These are phyloP conservation scores for Cheiracanthium punctorium DNA, from an alignment of 2,888 invertebrate species.

Conservation along the genomic window DNA sequence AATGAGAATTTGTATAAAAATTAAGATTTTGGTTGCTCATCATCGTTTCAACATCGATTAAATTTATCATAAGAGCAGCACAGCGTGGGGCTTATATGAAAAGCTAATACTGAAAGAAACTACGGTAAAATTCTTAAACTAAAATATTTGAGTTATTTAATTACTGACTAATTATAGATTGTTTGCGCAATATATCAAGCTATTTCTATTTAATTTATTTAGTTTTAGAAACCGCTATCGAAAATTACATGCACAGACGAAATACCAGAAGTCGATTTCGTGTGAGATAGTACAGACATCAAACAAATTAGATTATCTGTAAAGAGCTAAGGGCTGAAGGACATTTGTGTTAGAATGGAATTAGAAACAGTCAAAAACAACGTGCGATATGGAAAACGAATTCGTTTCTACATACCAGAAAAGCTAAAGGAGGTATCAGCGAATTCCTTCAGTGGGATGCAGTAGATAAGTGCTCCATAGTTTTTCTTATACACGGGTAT, in stretches of 20 bases:
- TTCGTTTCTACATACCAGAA: slow-evolving; percentile 13
- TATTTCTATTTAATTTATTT: too few relatives aligned
- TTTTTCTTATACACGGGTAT: slow-evolving; percentile 2
- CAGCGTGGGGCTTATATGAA: too few relatives aligned
- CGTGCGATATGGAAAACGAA: slow-evolving; percentile 20
- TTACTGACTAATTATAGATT: too few relatives aligned
- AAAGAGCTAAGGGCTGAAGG: neutral
- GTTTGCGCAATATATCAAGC: too few relatives aligned
- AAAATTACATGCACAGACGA: neutral
- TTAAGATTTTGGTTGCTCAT: too few relatives aligned
- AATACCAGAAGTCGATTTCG: slow-evolving; percentile 25
- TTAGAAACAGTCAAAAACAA: slow-evolving; percentile 21
- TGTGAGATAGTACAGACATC: slow-evolving; percentile 5
- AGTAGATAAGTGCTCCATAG: neutral
- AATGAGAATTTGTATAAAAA: too few relatives aligned
- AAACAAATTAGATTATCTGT: slow-evolving; percentile 38
- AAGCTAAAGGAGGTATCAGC: neutral
- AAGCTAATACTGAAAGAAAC: too few relatives aligned
- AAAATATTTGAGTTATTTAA: too few relatives aligned
- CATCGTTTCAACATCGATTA: too few relatives aligned
- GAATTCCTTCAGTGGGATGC: slow-evolving; percentile 6
- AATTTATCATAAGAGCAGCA: too few relatives aligned
- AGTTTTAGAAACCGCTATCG: too few relatives aligned
- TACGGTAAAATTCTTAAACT: too few relatives aligned
- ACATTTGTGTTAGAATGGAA: slow-evolving; percentile 6